Evolutionary conservation across 1,140 invertebrate species (phyloP), one percentile per base, ranked within the genome.

Genomic region (Paracyclopina nana): DNA sequence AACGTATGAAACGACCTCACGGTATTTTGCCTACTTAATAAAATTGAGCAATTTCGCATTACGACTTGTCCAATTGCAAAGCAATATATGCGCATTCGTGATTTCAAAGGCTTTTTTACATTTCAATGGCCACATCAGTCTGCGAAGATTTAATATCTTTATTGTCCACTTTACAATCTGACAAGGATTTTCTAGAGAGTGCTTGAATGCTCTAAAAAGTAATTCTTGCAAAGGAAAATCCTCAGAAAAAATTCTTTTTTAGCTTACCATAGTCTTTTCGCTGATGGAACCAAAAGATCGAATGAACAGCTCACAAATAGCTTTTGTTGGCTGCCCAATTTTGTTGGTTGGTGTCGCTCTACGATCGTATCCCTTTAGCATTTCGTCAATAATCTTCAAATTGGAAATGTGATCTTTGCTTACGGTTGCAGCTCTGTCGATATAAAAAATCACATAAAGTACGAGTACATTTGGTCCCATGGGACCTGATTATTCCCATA

Each of bases 231-330:
- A 31, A 31, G 29, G 14, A 9, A 14, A 31, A 31, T 31, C 14
- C 20, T 8, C 9, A 20, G 34, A n/a, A 9, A n/a, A 8, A 38
- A 38, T 5, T n/a, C 8, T 44, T 44, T 24, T 30, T 9, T 30
- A 30, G n/a, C 42, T 44, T 25, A 44, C 42, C 42, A 44, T 44
- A n/a, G 42, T 44, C 24, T 44, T 44, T 24, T 44, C 42, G 24
- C 42, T 44, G 12, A 44, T 44, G 4, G 42, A 44, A n/a, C 42
- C 42, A 44, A 44, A 44, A 14, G 14, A 18, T 24, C 42, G 16
- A n/a, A 44, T 44, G 12, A 44, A 44, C 24, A 44, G 24, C 42
- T 44, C 42, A 24, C 42, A 44, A 12, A 14, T 22, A 20, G 24
- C 42, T 12, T 44, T 22, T 20, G 42, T 44, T 25, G 42, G 42